Conservation (phyloP, 2,797 vertebrate species). For the Pseudocheirus occidentalis region DNA sequence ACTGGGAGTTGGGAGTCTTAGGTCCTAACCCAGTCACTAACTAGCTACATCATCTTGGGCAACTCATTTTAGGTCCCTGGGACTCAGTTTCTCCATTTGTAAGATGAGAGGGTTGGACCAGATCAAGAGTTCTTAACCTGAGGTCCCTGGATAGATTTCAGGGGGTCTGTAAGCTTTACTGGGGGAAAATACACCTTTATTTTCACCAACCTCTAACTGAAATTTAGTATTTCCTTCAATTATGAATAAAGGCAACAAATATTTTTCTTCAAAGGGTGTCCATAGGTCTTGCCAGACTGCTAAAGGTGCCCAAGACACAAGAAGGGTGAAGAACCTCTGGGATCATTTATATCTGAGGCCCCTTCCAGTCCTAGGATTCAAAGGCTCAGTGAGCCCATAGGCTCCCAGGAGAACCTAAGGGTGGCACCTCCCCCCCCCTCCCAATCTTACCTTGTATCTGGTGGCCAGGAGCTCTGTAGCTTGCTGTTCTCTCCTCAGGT, state of each 20-base stretch:
- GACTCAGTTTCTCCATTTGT: neutral
- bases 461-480: conserved; percentile 93
- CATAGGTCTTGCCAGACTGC: neutral
- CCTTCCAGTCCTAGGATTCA: neutral
- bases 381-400: neutral
- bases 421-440: too few species aligned
- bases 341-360: neutral
- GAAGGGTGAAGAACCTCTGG: neutral
- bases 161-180: neutral
- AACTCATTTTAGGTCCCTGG: neutral
- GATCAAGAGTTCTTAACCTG: neutral
- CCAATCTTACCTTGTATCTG: conserved; percentile 93
- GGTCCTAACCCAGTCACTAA: neutral
- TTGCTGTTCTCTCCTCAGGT: conserved; percentile 93
- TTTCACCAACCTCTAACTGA: neutral
- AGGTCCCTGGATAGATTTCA: neutral
- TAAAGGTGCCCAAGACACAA: neutral
- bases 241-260: neutral
- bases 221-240: neutral
- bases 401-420: neutral
- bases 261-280: neutral
- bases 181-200: neutral
- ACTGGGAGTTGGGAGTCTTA: neutral
- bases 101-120: neutral
- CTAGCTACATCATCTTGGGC: neutral